These are phyloP conservation scores for Caenorhabditis sinica DNA, from an alignment of 2,888 invertebrate genomes.

Conservation along the genomic window DNA sequence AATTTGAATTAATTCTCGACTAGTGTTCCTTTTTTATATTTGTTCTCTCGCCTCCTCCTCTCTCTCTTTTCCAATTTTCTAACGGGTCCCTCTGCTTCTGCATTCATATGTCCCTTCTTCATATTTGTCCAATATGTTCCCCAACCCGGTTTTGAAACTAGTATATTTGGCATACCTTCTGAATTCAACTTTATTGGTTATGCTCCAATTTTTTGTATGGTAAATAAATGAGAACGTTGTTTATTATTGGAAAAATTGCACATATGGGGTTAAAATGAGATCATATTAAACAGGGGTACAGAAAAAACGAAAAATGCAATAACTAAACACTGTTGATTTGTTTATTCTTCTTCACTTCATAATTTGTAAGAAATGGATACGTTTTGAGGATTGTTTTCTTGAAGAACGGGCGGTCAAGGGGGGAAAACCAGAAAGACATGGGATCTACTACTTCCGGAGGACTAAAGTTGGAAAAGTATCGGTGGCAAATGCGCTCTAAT, in stretches of 20 bases:
- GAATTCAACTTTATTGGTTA: too few relatives aligned
- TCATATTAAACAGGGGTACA: not conserved
- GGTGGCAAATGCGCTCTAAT: not conserved
- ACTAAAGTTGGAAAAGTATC: not conserved
- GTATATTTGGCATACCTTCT: too few relatives aligned
- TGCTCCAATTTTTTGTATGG: too few relatives aligned
- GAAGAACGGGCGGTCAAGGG: not conserved
- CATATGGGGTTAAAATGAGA: not conserved
- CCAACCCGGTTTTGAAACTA: too few relatives aligned
- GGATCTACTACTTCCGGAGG: not conserved
- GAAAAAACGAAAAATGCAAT: not conserved
- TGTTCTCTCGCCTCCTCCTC: not conserved
- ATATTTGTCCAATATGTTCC: too few relatives aligned
- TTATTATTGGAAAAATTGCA: not conserved
- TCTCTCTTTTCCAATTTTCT: too few relatives aligned
- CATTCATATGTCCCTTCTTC: too few relatives aligned
- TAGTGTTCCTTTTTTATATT: not conserved
- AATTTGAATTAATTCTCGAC: not conserved
- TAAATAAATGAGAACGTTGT: too few relatives aligned
- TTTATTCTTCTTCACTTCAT: not conserved
- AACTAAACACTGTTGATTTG: not conserved
- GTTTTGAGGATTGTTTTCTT: slow-evolving; percentile 4
- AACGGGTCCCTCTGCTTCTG: too few relatives aligned
- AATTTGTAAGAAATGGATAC: slow-evolving; percentile 7
- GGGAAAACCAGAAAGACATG: slow-evolving; percentile 25